Base-by-base conservation (phyloP, 2,113 vertebrate genomes). In the Myiagra hebetior region DNA sequence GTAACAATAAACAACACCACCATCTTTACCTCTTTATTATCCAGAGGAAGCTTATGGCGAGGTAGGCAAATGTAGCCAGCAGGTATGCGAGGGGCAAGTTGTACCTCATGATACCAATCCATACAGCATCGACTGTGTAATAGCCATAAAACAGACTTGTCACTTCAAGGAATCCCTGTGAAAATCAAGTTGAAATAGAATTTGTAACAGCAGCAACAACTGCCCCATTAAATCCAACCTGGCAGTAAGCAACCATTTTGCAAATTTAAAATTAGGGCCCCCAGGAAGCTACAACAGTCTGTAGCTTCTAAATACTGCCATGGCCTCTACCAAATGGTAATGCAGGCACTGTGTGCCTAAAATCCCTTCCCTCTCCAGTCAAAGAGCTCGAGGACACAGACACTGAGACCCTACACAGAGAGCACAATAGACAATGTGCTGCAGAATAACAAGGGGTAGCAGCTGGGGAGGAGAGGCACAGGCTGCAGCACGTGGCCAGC, bases 61-160 rank as follows among this genome's bases (percentile, higher is more conserved):
- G 98, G 97, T 98, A 99, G 52, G 96, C 96, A 73, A 99, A 26
- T 0, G 99, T 99, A 91, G 97, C 91, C 94, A 99, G 95, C 91
- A 99, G 96, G 96, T 99, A 99, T 2, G 99, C 99, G 5, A 99
- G 98, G 0, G 99, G 98, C 37, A 99, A 75, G 67, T 99, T 98
- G 91, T 99, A 99, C 1, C 83, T 98, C 81, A 94, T 44, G 30
- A 50, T 44, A 55, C 98, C 68, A 46, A 98, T 97, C 70, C 96
- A 83, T 11, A 98, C 95, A 35, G 91, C 77, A 46, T 99, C 98
- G 74, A 98, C 91, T 52, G 97, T 98, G 90, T 99, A 99, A 97
- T 98, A 99, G 82, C 99, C 99, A 53, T 99, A 99, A 96, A 99
- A 99, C n/a, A 99, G 98, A 93, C 97, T 98, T 9, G 99, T 99